Evolutionary conservation across 2,113 vertebrate genomes (phyloP).

Genomic region (Oryzias javanicus): DNA sequence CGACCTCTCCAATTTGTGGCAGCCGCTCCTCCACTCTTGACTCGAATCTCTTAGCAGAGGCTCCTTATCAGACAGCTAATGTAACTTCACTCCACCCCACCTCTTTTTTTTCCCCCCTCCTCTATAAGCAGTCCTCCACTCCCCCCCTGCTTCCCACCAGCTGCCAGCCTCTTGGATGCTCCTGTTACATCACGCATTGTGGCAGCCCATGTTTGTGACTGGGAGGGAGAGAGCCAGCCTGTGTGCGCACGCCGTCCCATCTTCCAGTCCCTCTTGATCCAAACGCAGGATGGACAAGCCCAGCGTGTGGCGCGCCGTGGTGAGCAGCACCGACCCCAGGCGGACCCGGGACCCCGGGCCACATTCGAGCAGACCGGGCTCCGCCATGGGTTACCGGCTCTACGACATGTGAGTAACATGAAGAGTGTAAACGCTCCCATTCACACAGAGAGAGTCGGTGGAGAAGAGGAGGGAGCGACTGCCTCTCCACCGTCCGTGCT

Average conservation of each 20-base stretch:
- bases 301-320: slow-evolving; percentile 75
- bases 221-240: slow-evolving; percentile 59
- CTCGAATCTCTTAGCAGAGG: neutral
- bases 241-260: slow-evolving; percentile 57
- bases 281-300: slow-evolving; percentile 74
- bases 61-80: slow-evolving; percentile 21
- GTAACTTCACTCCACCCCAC: slow-evolving; percentile 14
- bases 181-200: slow-evolving; percentile 74
- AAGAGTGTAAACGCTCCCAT: slow-evolving; percentile 27
- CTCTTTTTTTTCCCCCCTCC: neutral
- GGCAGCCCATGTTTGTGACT: slow-evolving; percentile 68
- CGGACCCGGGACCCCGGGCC: slow-evolving; percentile 57
- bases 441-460: slow-evolving; percentile 42
- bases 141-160: slow-evolving; percentile 24
- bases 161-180: slow-evolving; percentile 63
- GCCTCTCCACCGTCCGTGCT: slow-evolving; percentile 43
- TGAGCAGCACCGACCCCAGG: slow-evolving; percentile 69
- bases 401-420: slow-evolving; percentile 78
- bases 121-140: slow-evolving; percentile 8
- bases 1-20: slow-evolving; percentile 12
- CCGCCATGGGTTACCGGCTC: slow-evolving; percentile 76
- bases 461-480: slow-evolving; percentile 29
- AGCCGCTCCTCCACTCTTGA: neutral
- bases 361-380: slow-evolving; percentile 62
- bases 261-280: slow-evolving; percentile 51